Evolutionary conservation across 2,113 vertebrate species (phyloP), one percentile per base, ranked within the genome.

Genomic region (Laticauda colubrina): DNA sequence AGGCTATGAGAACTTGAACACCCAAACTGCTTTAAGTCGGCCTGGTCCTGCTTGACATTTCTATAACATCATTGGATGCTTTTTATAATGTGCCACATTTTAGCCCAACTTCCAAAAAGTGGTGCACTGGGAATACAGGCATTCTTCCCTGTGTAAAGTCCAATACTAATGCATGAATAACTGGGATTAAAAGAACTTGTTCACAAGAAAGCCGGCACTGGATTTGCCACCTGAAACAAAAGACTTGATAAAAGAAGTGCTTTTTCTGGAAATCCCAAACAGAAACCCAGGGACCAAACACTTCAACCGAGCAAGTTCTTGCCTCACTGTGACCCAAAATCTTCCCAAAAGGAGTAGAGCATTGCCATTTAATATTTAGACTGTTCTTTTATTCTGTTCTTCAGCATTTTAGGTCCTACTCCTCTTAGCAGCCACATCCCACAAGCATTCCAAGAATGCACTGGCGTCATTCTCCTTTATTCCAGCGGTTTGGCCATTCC

Each of bases 391-490:
- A 92, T 94, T 96, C 96, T 96, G 96, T 96, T 85, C 53, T 29
- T 81, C 94, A 96, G 96, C 90, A 92, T 96, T 97, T 94, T 55
- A 95, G 96, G 43, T 56, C 61, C 96, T 93, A 94, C 88, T 96
- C 96, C 94, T 96, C 93, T 96, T 97, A 98, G 97, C 97, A 97
- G 97, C 96, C 96, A 97, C 96, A 97, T 95, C 96, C 98, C 98
- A 97, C 97, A 98, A 97, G 95, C 94, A 98, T 98, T 96, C 96
- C 97, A 98, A 92, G 91, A 96, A 98, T 98, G 97, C 96, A 96
- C 93, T 97, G 92, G 96, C 96, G 94, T 96, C 97, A 95, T 97
- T 96, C 96, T 96, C 97, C 96, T 97, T 97, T 97, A 96, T 97
- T 97, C 97, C 97, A 97, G 97, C 96, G 97, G 97, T 97, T 98